Conservation (phyloP, 1,140 invertebrate genomes). For the Brachionus manjavacas region DNA sequence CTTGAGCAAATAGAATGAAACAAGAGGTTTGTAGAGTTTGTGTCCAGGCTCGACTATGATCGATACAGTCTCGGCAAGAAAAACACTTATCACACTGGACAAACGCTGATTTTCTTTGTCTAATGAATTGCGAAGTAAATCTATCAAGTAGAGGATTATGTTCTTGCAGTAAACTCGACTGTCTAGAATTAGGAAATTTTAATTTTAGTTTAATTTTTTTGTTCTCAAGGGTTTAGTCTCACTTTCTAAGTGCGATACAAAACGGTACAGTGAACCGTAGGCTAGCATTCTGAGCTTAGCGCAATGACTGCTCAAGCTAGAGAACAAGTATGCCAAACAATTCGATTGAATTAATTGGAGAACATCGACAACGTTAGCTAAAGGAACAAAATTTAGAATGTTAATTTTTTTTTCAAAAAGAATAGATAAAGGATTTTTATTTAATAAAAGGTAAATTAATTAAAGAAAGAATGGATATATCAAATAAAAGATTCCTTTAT, state of each 20-base stretch:
- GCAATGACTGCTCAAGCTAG: constrained; percentile 3
- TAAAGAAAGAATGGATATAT: too few species aligned
- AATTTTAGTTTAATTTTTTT: not conserved
- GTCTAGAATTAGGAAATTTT: not conserved
- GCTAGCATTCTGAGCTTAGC: not conserved
- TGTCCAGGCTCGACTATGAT: constrained; percentile 63
- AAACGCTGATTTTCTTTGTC: constrained; percentile 61
- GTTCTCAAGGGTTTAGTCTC: not conserved
- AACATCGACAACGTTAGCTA: constrained; percentile 12
- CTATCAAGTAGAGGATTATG: constrained; percentile 52
- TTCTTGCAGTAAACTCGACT: constrained; percentile 31
- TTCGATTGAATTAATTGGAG: constrained; percentile 21
- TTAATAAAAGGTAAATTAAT: too few species aligned
- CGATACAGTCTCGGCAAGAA: constrained; percentile 65
- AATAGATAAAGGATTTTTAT: too few species aligned
- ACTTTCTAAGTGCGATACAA: constrained; percentile 35
- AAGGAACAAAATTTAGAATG: not conserved
- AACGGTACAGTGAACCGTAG: constrained; percentile 10
- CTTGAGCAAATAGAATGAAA: constrained; percentile 68
- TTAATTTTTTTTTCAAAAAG: not conserved
- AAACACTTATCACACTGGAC: constrained; percentile 66
- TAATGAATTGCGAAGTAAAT: constrained; percentile 50
- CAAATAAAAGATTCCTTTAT: too few species aligned
- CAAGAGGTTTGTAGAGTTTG: constrained; percentile 62
- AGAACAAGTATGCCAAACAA: not conserved